These are phyloP conservation scores for Dasypolia templi DNA, from an alignment of 2,888 invertebrate genomes.

Conservation along the genomic window DNA sequence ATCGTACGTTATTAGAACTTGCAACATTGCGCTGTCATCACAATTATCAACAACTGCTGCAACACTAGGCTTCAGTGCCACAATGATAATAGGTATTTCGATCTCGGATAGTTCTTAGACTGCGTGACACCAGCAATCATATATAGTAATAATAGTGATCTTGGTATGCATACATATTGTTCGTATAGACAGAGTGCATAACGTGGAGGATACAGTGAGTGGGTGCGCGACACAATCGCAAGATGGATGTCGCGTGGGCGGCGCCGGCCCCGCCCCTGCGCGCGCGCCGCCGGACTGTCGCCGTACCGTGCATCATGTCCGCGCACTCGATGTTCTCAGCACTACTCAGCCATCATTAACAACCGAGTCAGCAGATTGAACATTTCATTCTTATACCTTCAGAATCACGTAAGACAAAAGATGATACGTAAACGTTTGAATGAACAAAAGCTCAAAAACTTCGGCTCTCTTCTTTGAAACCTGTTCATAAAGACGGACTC, in stretches of 20 bases:
- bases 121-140: not conserved
- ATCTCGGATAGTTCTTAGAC: not conserved
- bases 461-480: not conserved
- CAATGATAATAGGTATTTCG: not conserved
- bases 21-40: not conserved
- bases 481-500: not conserved
- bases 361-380: not conserved
- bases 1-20: not conserved
- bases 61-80: not conserved
- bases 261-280: constrained; percentile 59
- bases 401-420: not conserved
- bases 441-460: not conserved
- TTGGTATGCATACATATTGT: too few relatives aligned
- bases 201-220: constrained; percentile 17
- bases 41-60: not conserved
- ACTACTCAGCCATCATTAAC: constrained; percentile 21
- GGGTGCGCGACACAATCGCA: constrained; percentile 58
- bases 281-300: constrained; percentile 41
- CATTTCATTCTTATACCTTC: not conserved
- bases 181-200: constrained; percentile 10
- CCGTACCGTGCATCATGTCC: constrained; percentile 18
- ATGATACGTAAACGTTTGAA: not conserved
- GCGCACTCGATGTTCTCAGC: constrained; percentile 4
- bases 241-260: constrained; percentile 63
- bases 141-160: not conserved